phyloP scores from a whole-genome alignment of 2,888 invertebrate genomes.

The Napeogenes sylphis region DNA sequence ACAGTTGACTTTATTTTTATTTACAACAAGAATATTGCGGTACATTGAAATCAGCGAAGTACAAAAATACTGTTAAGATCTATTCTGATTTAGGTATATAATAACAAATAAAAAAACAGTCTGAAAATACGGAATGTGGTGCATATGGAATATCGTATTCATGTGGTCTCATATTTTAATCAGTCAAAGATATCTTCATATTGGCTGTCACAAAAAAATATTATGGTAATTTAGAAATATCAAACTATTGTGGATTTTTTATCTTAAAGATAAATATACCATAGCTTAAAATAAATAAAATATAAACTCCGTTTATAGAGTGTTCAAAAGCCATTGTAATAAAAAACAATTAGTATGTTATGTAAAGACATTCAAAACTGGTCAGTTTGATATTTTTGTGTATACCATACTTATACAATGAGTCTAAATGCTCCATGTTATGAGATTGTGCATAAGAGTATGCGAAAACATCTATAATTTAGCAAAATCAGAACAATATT shows the following conservation, averaged over 20 bases:
- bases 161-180: slow-evolving; percentile 18
- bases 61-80: slow-evolving; percentile 59
- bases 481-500: slow-evolving; percentile 11
- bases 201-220: neutral
- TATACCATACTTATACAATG: no score
- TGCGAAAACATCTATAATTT: neutral
- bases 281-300: no score
- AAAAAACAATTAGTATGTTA: no score
- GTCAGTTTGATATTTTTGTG: no score
- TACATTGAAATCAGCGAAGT: slow-evolving; percentile 54
- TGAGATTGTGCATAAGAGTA: no score
- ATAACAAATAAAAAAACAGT: slow-evolving; percentile 40
- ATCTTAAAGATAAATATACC: no score
- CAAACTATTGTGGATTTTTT: no score
- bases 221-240: neutral
- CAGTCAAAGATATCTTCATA: slow-evolving; percentile 19
- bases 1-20: slow-evolving; percentile 43
- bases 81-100: slow-evolving; percentile 33
- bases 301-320: no score
- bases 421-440: no score
- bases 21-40: slow-evolving; percentile 70
- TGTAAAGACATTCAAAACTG: no score
- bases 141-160: slow-evolving; percentile 35
- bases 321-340: no score
- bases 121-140: slow-evolving; percentile 55